phyloP scores from a whole-genome alignment of 2,797 vertebrate genomes.

The Prunella strophiata region DNA sequence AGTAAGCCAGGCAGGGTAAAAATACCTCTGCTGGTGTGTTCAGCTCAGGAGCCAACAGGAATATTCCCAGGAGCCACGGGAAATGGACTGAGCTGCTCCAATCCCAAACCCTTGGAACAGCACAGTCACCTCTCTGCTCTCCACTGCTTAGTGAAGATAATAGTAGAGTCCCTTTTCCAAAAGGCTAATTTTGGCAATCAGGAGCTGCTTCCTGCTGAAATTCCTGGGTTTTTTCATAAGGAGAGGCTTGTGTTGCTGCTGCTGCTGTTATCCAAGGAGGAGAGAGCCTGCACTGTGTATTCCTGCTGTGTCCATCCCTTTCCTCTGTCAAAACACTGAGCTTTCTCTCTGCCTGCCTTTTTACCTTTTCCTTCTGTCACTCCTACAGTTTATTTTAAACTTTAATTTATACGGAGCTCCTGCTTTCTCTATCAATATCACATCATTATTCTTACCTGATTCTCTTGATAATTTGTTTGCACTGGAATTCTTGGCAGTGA shows the following conservation, averaged over 20 bases:
- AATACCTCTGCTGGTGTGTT: not conserved
- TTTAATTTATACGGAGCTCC: constrained; percentile 56
- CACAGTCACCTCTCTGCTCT: not conserved
- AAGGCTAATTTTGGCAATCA: not conserved
- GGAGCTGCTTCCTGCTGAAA: not conserved
- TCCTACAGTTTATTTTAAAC: constrained; percentile 58
- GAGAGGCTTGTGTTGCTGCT: not conserved
- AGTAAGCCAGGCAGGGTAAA: not conserved
- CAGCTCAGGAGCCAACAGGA: not conserved
- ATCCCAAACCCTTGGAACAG: not conserved
- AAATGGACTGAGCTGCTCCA: not conserved
- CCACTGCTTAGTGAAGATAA: not conserved
- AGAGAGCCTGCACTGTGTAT: not conserved
- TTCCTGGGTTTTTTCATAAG: not conserved
- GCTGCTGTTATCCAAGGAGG: not conserved
- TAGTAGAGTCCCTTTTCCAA: not conserved
- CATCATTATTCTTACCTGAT: constrained; percentile 70
- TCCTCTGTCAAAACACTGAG: not conserved
- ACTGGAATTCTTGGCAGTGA: constrained; percentile 70
- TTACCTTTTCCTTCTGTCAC: constrained; percentile 51
- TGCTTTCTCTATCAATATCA: constrained; percentile 69
- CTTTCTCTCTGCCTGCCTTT: constrained; percentile 20
- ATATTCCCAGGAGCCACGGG: not conserved
- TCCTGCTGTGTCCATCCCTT: not conserved
- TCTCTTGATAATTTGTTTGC: constrained; percentile 73